Percentiles rank a stretch among this genome's conserved stretches.
Conservation (phyloP, 1,140 invertebrate species). For the Gonatopus flavifemur region DNA sequence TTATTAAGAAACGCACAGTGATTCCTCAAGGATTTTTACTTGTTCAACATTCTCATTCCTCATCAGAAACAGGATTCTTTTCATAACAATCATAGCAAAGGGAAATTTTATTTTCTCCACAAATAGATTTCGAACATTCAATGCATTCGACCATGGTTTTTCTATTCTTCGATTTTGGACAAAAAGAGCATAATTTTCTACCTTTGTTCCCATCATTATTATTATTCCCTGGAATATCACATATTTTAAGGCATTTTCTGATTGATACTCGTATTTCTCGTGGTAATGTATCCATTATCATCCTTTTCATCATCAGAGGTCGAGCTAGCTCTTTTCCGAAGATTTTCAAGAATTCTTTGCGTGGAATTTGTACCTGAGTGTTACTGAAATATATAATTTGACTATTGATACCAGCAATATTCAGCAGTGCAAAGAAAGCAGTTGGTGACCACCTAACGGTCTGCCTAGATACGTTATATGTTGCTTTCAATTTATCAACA, state of each 20-base stretch:
- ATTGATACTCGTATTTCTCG: neutral
- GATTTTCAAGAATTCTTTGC: neutral
- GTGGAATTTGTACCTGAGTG: neutral
- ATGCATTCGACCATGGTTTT: neutral
- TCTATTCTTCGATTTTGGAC: constrained; percentile 8
- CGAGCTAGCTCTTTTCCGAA: neutral
- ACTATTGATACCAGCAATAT: constrained; percentile 13
- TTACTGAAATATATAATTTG: constrained; percentile 16
- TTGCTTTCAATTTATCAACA: constrained; percentile 33
- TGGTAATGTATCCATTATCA: neutral
- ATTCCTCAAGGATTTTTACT: too few species aligned
- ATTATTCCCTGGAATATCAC: neutral
- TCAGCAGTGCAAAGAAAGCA: constrained; percentile 32
- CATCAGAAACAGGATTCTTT: too few species aligned
- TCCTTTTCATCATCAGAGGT: neutral
- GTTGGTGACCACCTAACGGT: constrained; percentile 33
- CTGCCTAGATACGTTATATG: constrained; percentile 29
- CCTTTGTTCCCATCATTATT: neutral
- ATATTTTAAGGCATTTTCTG: too few species aligned
- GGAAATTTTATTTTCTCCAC: constrained; percentile 6
- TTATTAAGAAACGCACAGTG: too few species aligned
- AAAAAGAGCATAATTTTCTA: neutral
- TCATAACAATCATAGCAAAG: constrained; percentile 23
- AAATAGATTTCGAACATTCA: neutral
- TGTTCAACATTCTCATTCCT: too few species aligned